Base-by-base conservation (phyloP, 2,888 invertebrate species). In the Apamea sordens region DNA sequence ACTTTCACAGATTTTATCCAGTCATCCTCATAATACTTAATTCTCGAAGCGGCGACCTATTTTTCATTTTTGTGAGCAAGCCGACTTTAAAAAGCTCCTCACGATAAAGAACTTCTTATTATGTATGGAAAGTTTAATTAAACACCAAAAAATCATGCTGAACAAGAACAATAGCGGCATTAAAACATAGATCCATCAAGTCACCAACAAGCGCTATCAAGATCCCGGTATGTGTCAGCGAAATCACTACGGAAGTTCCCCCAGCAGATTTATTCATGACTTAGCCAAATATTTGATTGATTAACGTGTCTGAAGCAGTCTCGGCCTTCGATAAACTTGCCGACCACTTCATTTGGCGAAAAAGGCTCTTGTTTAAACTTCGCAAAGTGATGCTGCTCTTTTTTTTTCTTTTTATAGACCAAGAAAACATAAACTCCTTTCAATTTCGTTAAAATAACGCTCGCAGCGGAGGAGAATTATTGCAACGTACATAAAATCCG, bases 211-310 rank as follows among this genome's bases (percentile, higher is more conserved):
- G 76, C 78, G 69, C 84, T 73, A 89, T 88, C 86, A 84, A 87
- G 88, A 88, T 89, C 84, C 86, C 79, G 87, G 41, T 69, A 53
- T 86, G 90, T 82, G 88, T 88, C 89, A 90, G 90, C 89, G 77
- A 61, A 89, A 78, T 84, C 87, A 83, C 88, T 78, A 72, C 79
- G 87, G 85, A 93, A 92, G 91, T 92, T 94, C 91, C 92, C 89
- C 64, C 85, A 86, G 73, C 89, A 93, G 94, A 95, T 95, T 95
- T 95, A 95, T 95, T 95, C 95, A 95, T 96, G 96, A 96, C 95
- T 95, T 93, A 88, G 92, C 94, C 94, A 93, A 94, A 96, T 95
- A 95, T 96, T 96, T 96, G 96, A 96, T 96, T 96, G 96, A 96
- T 96, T 93, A 94, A 94, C 90, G 88, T 92, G 94, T 95, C 96